These are phyloP conservation scores for Archaeoteleia sp. DNA, from an alignment of 2,888 invertebrate genomes.

Conservation along the genomic window DNA sequence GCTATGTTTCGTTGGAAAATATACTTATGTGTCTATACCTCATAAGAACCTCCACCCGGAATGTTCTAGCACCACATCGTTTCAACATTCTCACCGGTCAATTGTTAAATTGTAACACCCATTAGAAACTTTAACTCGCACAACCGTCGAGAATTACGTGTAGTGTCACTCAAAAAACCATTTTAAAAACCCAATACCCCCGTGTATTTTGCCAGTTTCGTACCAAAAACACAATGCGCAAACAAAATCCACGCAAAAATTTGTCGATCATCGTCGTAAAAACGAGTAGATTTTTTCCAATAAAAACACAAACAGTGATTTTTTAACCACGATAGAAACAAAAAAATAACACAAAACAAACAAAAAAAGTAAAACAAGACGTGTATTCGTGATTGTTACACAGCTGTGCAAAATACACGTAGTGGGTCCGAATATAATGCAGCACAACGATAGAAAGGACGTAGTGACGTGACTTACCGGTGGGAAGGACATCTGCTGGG, in stretches of 20 bases:
- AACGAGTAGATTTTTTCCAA: no score
- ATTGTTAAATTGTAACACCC: constrained; percentile 56
- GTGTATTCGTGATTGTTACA: constrained; percentile 14
- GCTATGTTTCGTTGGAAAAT: no score
- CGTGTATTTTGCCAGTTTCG: constrained; percentile 26
- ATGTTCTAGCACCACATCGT: constrained; percentile 41
- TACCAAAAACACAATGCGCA: not conserved
- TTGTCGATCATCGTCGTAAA: no score
- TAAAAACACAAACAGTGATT: not conserved
- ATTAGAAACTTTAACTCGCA: constrained; percentile 55
- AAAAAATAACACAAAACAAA: constrained; percentile 4
- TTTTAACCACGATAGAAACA: not conserved
- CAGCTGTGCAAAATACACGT: constrained; percentile 49
- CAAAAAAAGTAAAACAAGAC: constrained; percentile 5
- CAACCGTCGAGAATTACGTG: constrained; percentile 16
- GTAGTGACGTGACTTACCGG: constrained; percentile 75
- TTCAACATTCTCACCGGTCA: constrained; percentile 11
- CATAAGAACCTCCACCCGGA: constrained; percentile 50
- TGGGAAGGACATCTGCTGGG: constrained; percentile 79
- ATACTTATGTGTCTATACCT: constrained; percentile 19
- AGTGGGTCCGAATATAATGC: constrained; percentile 19
- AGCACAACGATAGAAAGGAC: constrained; percentile 2
- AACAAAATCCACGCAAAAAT: constrained; percentile 3
- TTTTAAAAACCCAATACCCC: constrained; percentile 34
- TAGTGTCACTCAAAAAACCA: constrained; percentile 54